These are phyloP conservation scores for Aricia artaxerxes DNA, from an alignment of 2,888 invertebrate species.

Conservation along the genomic window DNA sequence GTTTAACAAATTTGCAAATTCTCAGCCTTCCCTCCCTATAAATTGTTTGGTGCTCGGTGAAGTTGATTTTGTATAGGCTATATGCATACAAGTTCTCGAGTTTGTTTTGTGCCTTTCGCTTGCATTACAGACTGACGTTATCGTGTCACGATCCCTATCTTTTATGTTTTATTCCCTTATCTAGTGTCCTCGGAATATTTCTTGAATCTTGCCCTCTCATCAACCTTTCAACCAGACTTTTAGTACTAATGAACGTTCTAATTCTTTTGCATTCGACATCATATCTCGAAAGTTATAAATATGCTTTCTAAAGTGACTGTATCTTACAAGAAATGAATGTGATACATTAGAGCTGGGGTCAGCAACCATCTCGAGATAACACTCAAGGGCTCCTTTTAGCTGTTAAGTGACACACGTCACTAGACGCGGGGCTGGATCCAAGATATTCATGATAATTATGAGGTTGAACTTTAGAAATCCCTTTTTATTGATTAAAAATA, in stretches of 20 bases:
- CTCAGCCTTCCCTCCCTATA: slow-evolving; percentile 22
- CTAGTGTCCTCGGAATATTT: background rate
- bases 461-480: background rate
- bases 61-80: slow-evolving; percentile 16
- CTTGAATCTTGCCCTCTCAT: background rate
- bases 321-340: slow-evolving; percentile 1
- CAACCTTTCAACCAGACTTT: background rate
- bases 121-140: background rate
- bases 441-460: background rate
- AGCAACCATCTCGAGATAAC: slow-evolving; percentile 34
- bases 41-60: slow-evolving; percentile 16
- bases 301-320: background rate
- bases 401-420: slow-evolving; percentile 11
- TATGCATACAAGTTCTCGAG: background rate
- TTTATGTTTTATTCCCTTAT: background rate
- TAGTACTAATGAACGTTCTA: background rate
- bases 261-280: background rate
- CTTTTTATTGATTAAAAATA: background rate
- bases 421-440: background rate
- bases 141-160: background rate
- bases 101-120: slow-evolving; percentile 20
- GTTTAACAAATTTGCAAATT: slow-evolving; percentile 31
- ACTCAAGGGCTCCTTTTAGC: slow-evolving; percentile 12
- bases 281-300: background rate
- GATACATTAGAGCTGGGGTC: slow-evolving; percentile 33